Evolutionary conservation across 2,113 vertebrate genomes (phyloP), one percentile per base, ranked within the genome.

Genomic region (Natator depressus): DNA sequence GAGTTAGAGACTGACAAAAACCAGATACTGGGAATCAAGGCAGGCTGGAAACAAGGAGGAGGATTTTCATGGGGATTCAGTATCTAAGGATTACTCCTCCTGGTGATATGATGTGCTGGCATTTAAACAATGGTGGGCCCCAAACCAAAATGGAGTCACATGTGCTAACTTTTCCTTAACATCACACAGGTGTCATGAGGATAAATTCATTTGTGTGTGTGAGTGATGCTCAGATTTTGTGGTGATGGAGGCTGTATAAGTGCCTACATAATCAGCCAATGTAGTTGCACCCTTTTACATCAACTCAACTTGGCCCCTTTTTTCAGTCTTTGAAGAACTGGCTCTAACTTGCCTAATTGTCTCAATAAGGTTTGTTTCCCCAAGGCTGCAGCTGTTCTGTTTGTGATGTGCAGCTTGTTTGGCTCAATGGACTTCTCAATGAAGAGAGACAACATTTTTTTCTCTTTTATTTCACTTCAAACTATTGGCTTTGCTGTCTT

Each of bases 381-480:
- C 50, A 89, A 88, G 47, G n/a, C 84, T 89, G 50, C 85, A 95
- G 95, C 85, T 89, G 93, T 93, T 81, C 2, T 49, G 88, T 93
- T 95, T 92, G 90, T 83, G 93, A 94, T 95, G 92, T 25, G 82
- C 17, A 91, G 4, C 88, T 94, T 95, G 57, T 91, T 94, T 57
- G 80, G 57, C 94, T 96, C 87, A 92, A 0, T 91, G 72, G 50
- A 89, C 13, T 29, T 29, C 31, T 89, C 79, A 42, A 42, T 42
- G 79, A 94, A 93, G 35, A 93, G 22, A 93, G 3, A 47, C 53
- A 93, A 38, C 8, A 92, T 27, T 53, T 94, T 84, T 89, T 50
- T 85, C 93, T 92, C 81, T 95, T 72, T 84, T 95, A 94, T 88
- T 96, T 95, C 69, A 51, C 25, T 93, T 92, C 87, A 88, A 94